Evolutionary conservation across 2,888 invertebrate species (phyloP).

Genomic region (Drosophila mulleri): DNA sequence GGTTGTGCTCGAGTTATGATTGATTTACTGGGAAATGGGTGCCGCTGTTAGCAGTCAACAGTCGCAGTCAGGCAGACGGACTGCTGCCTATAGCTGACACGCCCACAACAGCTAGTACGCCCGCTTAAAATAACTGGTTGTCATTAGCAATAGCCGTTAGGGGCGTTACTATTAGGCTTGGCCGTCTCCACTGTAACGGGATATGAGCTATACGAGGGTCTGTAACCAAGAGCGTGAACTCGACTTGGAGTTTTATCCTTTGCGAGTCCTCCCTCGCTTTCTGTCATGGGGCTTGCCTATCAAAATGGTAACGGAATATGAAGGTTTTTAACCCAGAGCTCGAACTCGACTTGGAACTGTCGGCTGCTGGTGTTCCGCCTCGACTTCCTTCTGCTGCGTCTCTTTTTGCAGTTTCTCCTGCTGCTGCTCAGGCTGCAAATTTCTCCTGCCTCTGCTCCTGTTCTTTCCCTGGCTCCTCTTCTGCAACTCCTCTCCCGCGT

Average conservation of each 20-base stretch:
- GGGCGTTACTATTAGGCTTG: conserved; percentile 41
- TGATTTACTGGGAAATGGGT: conserved; percentile 62
- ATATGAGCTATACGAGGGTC: conserved; percentile 18
- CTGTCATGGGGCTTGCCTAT: not conserved
- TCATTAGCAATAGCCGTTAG: conserved; percentile 67
- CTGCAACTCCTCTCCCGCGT: not conserved
- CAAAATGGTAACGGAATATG: not conserved
- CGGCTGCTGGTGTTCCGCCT: not conserved
- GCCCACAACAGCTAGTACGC: not conserved
- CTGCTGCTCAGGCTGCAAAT: no score
- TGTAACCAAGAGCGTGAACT: conserved; percentile 2
- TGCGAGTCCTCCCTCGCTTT: not conserved
- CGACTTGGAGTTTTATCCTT: not conserved
- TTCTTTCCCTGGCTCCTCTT: not conserved
- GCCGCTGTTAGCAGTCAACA: conserved; percentile 33
- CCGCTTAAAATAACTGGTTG: conserved; percentile 41
- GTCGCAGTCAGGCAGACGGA: conserved; percentile 12
- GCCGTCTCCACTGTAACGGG: conserved; percentile 33
- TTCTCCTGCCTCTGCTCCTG: not conserved
- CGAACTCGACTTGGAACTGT: conserved; percentile 1
- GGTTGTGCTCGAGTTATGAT: conserved; percentile 62
- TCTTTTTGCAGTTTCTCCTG: no score
- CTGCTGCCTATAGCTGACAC: not conserved
- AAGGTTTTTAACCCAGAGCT: conserved; percentile 9
- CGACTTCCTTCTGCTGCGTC: not conserved